phyloP scores from a whole-genome alignment of 2,888 invertebrate genomes.

The Sinotaia quadrata region DNA sequence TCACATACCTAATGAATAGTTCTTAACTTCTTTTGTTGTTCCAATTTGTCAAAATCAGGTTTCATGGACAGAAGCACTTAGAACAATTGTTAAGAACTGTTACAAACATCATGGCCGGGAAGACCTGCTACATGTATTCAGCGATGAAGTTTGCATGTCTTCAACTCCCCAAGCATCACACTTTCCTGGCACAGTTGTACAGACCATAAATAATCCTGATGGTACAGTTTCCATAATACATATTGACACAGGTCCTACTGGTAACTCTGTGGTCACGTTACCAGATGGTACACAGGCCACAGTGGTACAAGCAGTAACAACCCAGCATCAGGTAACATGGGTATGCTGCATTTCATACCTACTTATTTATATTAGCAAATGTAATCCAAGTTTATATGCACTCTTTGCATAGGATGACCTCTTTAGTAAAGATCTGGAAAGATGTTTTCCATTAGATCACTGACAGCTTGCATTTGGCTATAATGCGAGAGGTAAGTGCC shows the following conservation, averaged over 20 bases:
- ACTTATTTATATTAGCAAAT: too few relatives aligned
- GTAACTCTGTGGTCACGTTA: constrained; percentile 84
- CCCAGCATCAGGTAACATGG: constrained; percentile 33
- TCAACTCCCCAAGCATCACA: constrained; percentile 35
- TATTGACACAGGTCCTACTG: constrained; percentile 72
- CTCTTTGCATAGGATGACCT: too few relatives aligned
- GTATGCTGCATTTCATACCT: too few relatives aligned
- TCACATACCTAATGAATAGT: too few relatives aligned
- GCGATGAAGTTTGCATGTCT: constrained; percentile 75
- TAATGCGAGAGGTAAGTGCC: too few relatives aligned
- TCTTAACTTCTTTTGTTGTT: too few relatives aligned
- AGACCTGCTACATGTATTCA: constrained; percentile 94
- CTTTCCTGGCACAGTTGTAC: constrained; percentile 91
- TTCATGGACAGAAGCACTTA: constrained; percentile 96
- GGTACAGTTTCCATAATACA: constrained; percentile 96
- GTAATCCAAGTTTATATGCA: too few relatives aligned
- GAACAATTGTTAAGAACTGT: constrained; percentile 97
- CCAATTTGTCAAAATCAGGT: too few relatives aligned
- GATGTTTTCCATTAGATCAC: too few relatives aligned
- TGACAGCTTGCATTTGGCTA: too few relatives aligned
- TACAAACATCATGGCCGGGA: constrained; percentile 98
- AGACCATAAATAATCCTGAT: constrained; percentile 96
- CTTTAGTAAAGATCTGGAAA: too few relatives aligned
- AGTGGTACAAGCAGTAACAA: constrained; percentile 79
- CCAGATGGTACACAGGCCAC: constrained; percentile 97